These are phyloP conservation scores for Pseudomyrmex concolor DNA, from an alignment of 1,140 invertebrate species.

Conservation along the genomic window DNA sequence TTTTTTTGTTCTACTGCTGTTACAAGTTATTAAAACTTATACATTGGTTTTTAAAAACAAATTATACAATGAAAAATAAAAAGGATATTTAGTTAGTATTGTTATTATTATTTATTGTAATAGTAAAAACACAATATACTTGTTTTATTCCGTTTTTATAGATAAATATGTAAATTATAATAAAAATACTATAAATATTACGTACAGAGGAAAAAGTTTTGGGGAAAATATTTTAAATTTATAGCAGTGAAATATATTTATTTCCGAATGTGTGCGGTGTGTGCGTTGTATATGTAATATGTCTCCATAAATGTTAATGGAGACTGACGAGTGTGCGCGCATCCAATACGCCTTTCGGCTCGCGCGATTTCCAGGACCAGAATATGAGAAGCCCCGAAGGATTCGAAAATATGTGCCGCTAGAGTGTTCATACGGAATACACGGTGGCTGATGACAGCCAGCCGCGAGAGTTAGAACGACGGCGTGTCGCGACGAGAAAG, in stretches of 20 bases:
- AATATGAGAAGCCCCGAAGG: conserved; percentile 28
- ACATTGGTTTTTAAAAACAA: background rate
- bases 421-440: conserved; percentile 23
- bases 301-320: background rate
- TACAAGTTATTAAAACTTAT: background rate
- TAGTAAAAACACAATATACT: too few relatives aligned
- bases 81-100: too few relatives aligned
- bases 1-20: background rate
- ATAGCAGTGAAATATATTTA: too few relatives aligned
- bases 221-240: background rate
- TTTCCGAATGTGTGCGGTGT: too few relatives aligned
- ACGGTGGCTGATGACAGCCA: conserved; percentile 29
- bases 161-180: too few relatives aligned
- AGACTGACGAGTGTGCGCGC: background rate
- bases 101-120: too few relatives aligned
- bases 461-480: conserved; percentile 24
- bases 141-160: too few relatives aligned
- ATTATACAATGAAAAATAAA: background rate
- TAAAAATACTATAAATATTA: too few relatives aligned
- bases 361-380: conserved; percentile 15
- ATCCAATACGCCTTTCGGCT: conserved; percentile 6
- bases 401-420: conserved; percentile 36
- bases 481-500: conserved; percentile 33
- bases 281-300: too few relatives aligned
- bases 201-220: too few relatives aligned